phyloP scores from a whole-genome alignment of 2,113 vertebrate genomes.

The Leuciscus idus region DNA sequence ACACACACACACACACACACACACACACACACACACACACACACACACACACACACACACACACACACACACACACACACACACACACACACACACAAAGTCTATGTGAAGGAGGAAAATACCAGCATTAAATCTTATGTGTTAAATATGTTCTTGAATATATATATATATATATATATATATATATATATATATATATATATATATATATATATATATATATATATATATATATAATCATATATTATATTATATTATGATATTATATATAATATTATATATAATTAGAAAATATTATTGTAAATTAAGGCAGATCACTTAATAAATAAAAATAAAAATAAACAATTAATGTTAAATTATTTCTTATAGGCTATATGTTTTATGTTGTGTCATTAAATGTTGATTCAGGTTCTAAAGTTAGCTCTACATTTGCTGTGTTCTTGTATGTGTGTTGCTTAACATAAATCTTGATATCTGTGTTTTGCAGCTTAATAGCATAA shows the following conservation, averaged over 20 bases:
- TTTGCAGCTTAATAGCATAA: constrained; percentile 20
- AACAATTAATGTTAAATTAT: background rate
- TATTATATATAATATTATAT: too few relatives aligned
- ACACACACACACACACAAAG: too few relatives aligned
- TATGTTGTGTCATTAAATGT: background rate
- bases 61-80: too few relatives aligned
- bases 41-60: too few relatives aligned
- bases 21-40: too few relatives aligned
- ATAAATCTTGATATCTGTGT: constrained; percentile 43
- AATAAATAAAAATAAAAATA: background rate
- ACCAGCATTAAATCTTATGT: background rate
- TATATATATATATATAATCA: too few relatives aligned
- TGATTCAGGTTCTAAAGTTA: background rate
- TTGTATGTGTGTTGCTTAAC: constrained; percentile 16
- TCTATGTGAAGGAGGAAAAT: background rate
- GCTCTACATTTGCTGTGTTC: background rate
- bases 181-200: too few relatives aligned
- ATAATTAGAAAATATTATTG: background rate
- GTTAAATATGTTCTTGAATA: background rate
- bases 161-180: too few relatives aligned
- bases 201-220: too few relatives aligned
- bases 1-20: too few relatives aligned
- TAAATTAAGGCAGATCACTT: background rate
- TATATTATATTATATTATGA: too few relatives aligned
- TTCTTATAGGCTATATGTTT: too few relatives aligned